These are phyloP conservation scores for Megalops atlanticus DNA, from an alignment of 2,113 vertebrate genomes.

Conservation along the genomic window DNA sequence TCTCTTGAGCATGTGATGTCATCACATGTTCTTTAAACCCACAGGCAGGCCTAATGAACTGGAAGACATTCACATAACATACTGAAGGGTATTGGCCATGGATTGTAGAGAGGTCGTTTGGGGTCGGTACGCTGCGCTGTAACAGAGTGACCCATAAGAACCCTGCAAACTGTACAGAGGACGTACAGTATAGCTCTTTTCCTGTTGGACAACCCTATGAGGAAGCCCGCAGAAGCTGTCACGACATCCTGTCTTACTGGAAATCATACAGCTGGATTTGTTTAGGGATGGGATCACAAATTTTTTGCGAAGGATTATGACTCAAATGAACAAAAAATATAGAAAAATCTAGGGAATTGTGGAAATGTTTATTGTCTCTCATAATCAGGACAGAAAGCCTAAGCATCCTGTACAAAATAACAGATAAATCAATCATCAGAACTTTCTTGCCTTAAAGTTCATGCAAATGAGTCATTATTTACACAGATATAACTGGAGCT, in stretches of 20 bases:
- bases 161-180: no score
- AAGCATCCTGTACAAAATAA: neutral
- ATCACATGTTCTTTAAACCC: neutral
- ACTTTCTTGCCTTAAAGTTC: neutral
- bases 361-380: no score
- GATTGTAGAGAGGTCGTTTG: neutral
- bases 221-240: no score
- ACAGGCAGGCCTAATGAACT: neutral
- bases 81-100: neutral
- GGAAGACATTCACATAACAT: neutral
- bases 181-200: no score
- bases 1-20: slow-evolving; percentile 2
- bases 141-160: no score
- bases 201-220: no score
- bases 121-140: neutral
- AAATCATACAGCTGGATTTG: no score
- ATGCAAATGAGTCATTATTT: neutral
- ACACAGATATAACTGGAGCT: neutral
- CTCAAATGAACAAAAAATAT: no score
- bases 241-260: no score
- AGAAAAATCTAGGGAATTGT: no score
- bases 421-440: neutral
- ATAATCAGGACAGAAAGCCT: neutral
- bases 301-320: no score
- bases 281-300: no score